Evolutionary conservation across 2,888 invertebrate genomes (phyloP).

Genomic region (Formica aserva): DNA sequence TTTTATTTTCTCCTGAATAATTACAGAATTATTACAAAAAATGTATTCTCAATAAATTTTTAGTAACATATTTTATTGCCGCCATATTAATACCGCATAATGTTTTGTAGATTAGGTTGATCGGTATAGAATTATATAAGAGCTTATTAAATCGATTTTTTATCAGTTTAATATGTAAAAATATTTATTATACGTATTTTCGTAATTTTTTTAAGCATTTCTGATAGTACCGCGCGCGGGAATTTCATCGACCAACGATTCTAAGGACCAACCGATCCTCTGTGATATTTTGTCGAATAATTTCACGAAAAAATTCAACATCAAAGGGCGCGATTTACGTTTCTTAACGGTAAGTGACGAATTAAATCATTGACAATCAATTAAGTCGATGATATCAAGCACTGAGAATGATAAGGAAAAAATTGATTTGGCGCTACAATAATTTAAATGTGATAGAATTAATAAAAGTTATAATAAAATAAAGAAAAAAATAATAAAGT

Average conservation of each 20-base stretch:
- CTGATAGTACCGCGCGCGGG: neutral
- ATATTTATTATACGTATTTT: neutral
- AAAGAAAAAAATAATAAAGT: neutral
- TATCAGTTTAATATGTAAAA: neutral
- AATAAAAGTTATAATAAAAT: neutral
- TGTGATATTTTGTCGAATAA: slow-evolving; percentile 47
- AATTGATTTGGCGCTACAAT: neutral
- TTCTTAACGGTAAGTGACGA: neutral
- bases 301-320: slow-evolving; percentile 1
- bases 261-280: slow-evolving; percentile 39
- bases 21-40: neutral
- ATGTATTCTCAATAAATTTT: neutral
- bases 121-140: neutral
- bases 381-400: neutral
- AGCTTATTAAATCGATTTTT: neutral
- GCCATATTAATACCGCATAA: neutral
- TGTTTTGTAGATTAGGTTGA: neutral
- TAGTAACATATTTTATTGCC: neutral
- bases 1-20: neutral
- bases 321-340: neutral
- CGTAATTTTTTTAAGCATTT: slow-evolving; percentile 18
- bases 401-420: neutral
- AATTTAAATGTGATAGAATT: neutral
- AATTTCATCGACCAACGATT: slow-evolving; percentile 39
- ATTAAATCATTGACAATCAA: neutral